A percentile compares a stretch with the other conserved stretches of the same genome.
Evolutionary conservation across 2,888 invertebrate genomes (phyloP).

Genomic region (Myopa tessellatipennis): DNA sequence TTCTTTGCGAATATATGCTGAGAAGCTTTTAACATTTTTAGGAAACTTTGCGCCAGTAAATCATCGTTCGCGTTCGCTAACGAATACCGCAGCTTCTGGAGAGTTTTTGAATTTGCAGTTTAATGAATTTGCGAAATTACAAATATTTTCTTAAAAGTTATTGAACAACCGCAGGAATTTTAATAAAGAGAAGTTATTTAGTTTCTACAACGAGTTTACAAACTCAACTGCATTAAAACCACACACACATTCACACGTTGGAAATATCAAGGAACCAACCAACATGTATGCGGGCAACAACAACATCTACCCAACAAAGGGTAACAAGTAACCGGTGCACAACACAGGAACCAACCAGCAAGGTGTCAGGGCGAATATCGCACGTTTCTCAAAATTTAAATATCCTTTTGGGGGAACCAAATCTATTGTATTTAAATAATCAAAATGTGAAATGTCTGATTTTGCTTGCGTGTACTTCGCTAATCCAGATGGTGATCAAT

Average conservation of each 20-base stretch:
- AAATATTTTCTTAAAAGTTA: constrained; percentile 22
- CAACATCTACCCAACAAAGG: not conserved
- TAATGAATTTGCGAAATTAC: not conserved
- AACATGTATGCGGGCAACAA: not conserved
- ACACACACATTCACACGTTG: not conserved
- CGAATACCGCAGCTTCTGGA: not conserved
- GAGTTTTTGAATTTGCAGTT: not conserved
- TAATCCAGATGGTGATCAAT: no score
- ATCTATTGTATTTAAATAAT: no score
- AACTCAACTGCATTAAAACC: constrained; percentile 23
- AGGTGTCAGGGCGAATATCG: no score
- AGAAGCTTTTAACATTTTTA: no score
- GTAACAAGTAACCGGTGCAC: not conserved
- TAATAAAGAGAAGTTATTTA: constrained; percentile 31
- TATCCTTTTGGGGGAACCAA: not conserved
- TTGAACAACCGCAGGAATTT: constrained; percentile 7
- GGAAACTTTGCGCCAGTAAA: no score
- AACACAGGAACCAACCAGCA: not conserved
- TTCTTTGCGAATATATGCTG: no score
- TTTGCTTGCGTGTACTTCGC: no score
- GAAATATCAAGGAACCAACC: not conserved
- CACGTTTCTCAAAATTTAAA: no score
- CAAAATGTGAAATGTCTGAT: no score
- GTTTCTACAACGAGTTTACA: constrained; percentile 10
- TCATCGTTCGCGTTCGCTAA: no score